Conservation (phyloP, 2,797 vertebrate species). For the Onychomys torridus region DNA sequence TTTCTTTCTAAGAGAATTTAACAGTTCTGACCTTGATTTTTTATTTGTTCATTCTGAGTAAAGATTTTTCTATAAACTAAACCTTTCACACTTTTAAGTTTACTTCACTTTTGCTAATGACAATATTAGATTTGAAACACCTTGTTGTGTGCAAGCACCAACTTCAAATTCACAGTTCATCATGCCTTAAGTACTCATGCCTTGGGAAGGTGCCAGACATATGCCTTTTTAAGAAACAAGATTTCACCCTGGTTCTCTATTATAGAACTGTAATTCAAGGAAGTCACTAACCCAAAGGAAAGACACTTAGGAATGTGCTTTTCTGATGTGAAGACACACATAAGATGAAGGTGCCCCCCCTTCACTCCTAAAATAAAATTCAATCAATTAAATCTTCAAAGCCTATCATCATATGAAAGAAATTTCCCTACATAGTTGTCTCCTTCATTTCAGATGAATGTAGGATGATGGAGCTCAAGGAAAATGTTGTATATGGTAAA, state of each 20-base stretch:
- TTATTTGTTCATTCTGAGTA: slow-evolving; percentile 22
- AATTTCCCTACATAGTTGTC: slow-evolving; percentile 39
- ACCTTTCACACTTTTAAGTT: slow-evolving; percentile 62
- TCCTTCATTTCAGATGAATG: slow-evolving; percentile 49
- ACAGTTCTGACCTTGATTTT: slow-evolving; percentile 10
- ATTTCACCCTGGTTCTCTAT: slow-evolving; percentile 59
- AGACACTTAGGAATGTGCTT: slow-evolving; percentile 23
- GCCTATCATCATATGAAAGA: slow-evolving; percentile 60
- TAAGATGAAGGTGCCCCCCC: not conserved
- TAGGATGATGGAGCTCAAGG: not conserved
- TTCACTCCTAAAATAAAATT: slow-evolving; percentile 65
- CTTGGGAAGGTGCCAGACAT: slow-evolving; percentile 61
- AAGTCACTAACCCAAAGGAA: slow-evolving; percentile 31
- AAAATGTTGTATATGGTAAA: not conserved
- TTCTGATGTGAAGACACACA: not conserved
- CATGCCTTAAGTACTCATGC: slow-evolving; percentile 57
- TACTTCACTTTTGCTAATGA: slow-evolving; percentile 60
- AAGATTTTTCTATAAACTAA: slow-evolving; percentile 65
- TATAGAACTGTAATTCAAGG: slow-evolving; percentile 27
- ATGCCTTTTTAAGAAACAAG: slow-evolving; percentile 43
- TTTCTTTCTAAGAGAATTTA: slow-evolving; percentile 42
- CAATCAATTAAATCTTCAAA: slow-evolving; percentile 63
- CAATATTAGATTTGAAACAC: slow-evolving; percentile 82
- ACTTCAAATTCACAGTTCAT: slow-evolving; percentile 79
- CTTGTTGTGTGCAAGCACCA: slow-evolving; percentile 74